A percentile compares a stretch with the other conserved stretches of the same genome.
phyloP scores from a whole-genome alignment of 2,797 vertebrate species.

The Menidia menidia region DNA sequence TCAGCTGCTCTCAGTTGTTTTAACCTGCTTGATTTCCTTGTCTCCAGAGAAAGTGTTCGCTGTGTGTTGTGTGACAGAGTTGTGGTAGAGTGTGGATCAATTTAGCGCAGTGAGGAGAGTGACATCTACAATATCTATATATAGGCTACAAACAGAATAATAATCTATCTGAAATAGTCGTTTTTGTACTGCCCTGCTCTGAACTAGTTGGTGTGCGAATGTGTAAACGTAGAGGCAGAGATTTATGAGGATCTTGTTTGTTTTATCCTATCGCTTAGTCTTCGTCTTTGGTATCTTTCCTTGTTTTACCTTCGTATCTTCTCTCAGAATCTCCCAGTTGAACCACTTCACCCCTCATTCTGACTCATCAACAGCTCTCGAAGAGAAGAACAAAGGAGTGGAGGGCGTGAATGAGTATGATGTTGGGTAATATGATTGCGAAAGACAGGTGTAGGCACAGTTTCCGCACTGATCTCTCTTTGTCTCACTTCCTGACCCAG shows the following conservation, averaged over 20 bases:
- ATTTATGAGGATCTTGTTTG: slow-evolving; percentile 12
- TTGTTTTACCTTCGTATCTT: slow-evolving; percentile 37
- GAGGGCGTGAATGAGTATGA: slow-evolving; percentile 48
- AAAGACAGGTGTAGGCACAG: slow-evolving; percentile 56
- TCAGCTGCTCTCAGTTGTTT: slow-evolving; percentile 48
- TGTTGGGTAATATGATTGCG: slow-evolving; percentile 49
- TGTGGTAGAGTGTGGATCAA: slow-evolving; percentile 5
- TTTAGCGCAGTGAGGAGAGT: slow-evolving; percentile 25
- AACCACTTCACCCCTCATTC: slow-evolving; percentile 58
- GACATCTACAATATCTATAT: slow-evolving; percentile 37
- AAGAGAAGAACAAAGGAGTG: slow-evolving; percentile 49
- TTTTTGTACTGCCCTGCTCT: slow-evolving; percentile 8
- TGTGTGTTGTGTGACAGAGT: slow-evolving; percentile 15
- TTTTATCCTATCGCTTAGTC: slow-evolving; percentile 32
- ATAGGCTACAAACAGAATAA: slow-evolving; percentile 38
- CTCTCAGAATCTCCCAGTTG: slow-evolving; percentile 41
- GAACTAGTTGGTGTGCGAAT: neutral
- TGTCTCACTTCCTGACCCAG: slow-evolving; percentile 34
- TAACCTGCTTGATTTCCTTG: slow-evolving; percentile 36
- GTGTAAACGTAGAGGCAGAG: neutral
- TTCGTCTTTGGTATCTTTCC: slow-evolving; percentile 31
- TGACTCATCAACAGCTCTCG: slow-evolving; percentile 58
- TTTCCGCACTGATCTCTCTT: slow-evolving; percentile 36
- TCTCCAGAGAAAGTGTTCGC: slow-evolving; percentile 23
- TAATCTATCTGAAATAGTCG: slow-evolving; percentile 22